Base-by-base conservation (phyloP, 2,113 vertebrate genomes). In the Geococcyx californianus region DNA sequence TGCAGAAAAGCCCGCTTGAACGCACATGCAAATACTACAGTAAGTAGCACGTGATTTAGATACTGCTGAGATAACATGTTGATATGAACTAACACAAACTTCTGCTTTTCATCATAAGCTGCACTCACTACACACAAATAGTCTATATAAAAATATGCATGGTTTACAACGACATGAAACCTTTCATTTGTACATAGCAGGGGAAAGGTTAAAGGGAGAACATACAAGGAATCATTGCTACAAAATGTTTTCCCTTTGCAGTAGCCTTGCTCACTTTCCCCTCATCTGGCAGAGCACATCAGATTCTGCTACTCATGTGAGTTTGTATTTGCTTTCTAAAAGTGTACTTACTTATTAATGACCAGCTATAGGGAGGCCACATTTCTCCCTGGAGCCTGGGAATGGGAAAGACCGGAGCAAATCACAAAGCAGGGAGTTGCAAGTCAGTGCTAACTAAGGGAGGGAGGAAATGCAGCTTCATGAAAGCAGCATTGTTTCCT, bases 1-100 rank as follows among this genome's bases (percentile, higher is more conserved):
- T 95, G 94, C 74, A 93, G 92, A 97, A 97, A 40, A n/a, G n/a
- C n/a, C n/a, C 64, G 47, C 82, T 69, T 36, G 82, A 95, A 92
- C 44, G 93, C 56, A 84, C 89, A 95, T 87, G 94, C 87, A 96
- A 94, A 96, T 92, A 66, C 40, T 93, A 80, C 60, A 62, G 59
- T 85, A 95, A 94, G 89, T 10, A 84, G 83, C 82, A 95, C 85
- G 84, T 96, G 87, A 77, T 96, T 95, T 78, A 92, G 70, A 94
- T 94, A 96, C 82, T 83, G 36, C 66, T 80, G 81, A 90, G 87
- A 91, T 93, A 66, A 47, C 56, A 68, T 45, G 67, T 77, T 94
- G 85, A 86, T 90, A 90, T 47, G 91, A 94, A 87, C 69, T 60
- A 96, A 72, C 36, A 75, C 42, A 96, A 94, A 90, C 84, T 74